These are phyloP conservation scores for Acanthurus tractus DNA, from an alignment of 2,797 vertebrate species.

Conservation along the genomic window DNA sequence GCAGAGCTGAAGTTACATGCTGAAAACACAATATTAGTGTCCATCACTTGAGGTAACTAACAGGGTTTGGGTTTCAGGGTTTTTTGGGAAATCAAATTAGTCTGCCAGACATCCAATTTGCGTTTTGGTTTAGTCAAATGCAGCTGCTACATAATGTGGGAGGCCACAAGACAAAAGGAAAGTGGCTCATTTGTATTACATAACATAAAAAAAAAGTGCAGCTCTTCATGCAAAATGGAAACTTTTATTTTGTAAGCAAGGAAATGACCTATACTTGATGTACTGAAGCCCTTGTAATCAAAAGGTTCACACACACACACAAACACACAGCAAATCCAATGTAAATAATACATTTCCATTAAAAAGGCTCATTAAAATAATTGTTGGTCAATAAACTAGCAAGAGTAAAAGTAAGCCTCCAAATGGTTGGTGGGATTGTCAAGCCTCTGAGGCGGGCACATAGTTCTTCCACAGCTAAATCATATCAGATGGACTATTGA, in stretches of 20 bases:
- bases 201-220: conserved; percentile 48
- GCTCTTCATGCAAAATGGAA: conserved; percentile 57
- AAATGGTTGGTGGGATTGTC: conserved; percentile 60
- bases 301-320: conserved; percentile 40
- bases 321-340: conserved; percentile 44
- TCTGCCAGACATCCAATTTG: conserved; percentile 89
- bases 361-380: conserved; percentile 77
- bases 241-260: conserved; percentile 61
- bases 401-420: conserved; percentile 59
- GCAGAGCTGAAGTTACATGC: conserved; percentile 83
- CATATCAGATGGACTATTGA: conserved; percentile 93
- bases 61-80: conserved; percentile 87
- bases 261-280: conserved; percentile 50
- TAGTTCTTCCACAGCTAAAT: conserved; percentile 89
- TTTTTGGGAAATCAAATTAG: conserved; percentile 87
- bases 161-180: conserved; percentile 70
- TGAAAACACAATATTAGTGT: conserved; percentile 87
- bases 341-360: conserved; percentile 69
- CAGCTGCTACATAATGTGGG: conserved; percentile 74
- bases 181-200: conserved; percentile 71
- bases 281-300: conserved; percentile 54
- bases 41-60: conserved; percentile 86
- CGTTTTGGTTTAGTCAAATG: conserved; percentile 88
- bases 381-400: conserved; percentile 70
- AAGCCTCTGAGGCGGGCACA: conserved; percentile 83